These are phyloP conservation scores for Genyomyrus donnyi DNA, from an alignment of 2,113 vertebrate genomes.

Conservation along the genomic window DNA sequence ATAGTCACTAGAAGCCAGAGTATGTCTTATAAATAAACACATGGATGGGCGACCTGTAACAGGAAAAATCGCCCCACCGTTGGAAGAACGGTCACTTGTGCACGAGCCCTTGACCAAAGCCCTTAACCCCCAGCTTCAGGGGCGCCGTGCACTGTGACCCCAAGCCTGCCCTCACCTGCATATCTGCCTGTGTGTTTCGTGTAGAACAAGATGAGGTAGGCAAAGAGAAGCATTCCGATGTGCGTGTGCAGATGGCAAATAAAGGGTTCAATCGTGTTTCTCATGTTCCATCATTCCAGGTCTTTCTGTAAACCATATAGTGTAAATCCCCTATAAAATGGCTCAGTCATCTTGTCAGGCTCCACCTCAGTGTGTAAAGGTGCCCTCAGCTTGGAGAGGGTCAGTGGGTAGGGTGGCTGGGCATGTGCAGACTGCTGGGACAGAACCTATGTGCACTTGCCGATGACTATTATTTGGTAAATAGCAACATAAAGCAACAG, in stretches of 20 bases:
- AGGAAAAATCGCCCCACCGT: not conserved
- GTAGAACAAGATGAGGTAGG: not conserved
- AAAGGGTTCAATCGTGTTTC: not conserved
- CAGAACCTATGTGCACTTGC: not conserved
- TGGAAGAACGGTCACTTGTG: not conserved
- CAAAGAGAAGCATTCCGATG: not conserved
- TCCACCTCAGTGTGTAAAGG: not conserved
- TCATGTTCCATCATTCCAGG: not conserved
- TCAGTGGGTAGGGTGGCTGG: not conserved
- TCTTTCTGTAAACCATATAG: not conserved
- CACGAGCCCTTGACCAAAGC: not conserved
- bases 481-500: not conserved
- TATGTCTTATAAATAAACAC: not conserved
- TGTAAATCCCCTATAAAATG: not conserved
- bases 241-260: not conserved
- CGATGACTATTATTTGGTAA: not conserved
- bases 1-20: not conserved
- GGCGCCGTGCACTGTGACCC: not conserved
- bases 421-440: not conserved
- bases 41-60: not conserved
- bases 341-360: not conserved
- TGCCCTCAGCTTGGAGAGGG: not conserved
- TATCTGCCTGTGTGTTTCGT: not conserved
- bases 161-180: not conserved
- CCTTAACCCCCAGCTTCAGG: not conserved